A percentile compares a stretch with the other conserved stretches of the same genome.
Evolutionary conservation across 2,797 vertebrate genomes (phyloP).

Genomic region (Schizothorax lantsangensis): DNA sequence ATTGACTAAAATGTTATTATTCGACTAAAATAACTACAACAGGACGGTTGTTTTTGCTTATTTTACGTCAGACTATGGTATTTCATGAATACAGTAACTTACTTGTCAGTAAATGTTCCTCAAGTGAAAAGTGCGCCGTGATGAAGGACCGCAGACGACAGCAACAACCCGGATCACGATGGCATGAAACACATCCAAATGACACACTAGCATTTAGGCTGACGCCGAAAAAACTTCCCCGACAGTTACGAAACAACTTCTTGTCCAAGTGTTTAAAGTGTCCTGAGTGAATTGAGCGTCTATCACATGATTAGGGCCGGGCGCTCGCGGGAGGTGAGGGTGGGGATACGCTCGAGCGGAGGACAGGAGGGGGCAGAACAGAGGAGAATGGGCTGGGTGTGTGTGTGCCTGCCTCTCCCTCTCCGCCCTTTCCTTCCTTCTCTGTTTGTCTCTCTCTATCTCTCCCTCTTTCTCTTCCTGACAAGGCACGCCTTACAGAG

Average conservation of each 20-base stretch:
- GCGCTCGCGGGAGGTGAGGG: conserved; percentile 52
- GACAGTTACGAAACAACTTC: conserved; percentile 17
- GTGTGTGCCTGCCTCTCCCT: conserved; percentile 38
- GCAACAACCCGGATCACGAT: conserved; percentile 4
- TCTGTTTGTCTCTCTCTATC: conserved; percentile 30
- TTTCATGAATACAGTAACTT: not conserved
- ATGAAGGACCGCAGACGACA: conserved; percentile 6
- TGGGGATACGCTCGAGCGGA: conserved; percentile 32
- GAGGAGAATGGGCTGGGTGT: conserved; percentile 27
- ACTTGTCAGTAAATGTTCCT: conserved; percentile 35
- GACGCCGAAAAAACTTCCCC: conserved; percentile 1
- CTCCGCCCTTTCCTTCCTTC: conserved; percentile 46
- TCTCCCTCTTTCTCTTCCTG: conserved; percentile 40
- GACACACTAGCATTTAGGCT: conserved; percentile 36
- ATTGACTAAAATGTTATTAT: not conserved
- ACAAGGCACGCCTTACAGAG: conserved; percentile 35
- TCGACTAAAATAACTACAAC: not conserved
- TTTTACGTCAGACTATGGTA: not conserved
- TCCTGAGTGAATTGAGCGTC: conserved; percentile 14
- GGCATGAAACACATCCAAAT: conserved; percentile 37
- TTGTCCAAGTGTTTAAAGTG: conserved; percentile 43
- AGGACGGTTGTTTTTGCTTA: not conserved
- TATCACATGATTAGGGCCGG: conserved; percentile 52
- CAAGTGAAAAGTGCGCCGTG: conserved; percentile 15
- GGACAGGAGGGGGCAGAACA: conserved; percentile 26